Conservation (phyloP, 1,140 invertebrate species). For the Anastrepha ludens region DNA sequence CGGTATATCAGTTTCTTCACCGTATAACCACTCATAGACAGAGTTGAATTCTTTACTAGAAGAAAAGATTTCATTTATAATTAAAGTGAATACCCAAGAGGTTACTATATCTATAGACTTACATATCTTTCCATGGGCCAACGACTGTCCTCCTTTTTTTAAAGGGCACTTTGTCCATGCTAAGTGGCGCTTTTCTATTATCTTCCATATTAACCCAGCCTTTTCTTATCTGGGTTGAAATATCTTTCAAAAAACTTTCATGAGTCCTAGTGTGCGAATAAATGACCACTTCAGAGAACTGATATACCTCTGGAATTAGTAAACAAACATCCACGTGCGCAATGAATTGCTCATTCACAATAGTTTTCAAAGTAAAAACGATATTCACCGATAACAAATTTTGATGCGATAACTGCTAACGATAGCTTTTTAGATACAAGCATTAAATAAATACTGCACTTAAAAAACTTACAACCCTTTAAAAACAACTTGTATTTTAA, state of each 20-base stretch:
- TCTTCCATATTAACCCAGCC: too few relatives aligned
- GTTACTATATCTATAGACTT: slow-evolving; percentile 4
- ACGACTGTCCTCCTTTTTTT: slow-evolving; percentile 53
- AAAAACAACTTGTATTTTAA: not conserved
- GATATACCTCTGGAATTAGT: not conserved
- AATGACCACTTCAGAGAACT: too few relatives aligned
- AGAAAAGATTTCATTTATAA: not conserved
- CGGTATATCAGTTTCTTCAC: slow-evolving; percentile 32
- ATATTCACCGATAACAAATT: not conserved
- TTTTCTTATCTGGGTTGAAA: too few relatives aligned
- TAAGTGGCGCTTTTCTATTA: too few relatives aligned
- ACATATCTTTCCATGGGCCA: slow-evolving; percentile 57
- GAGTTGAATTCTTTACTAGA: slow-evolving; percentile 66
- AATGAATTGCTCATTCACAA: not conserved
- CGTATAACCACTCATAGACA: slow-evolving; percentile 65
- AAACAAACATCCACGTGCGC: slow-evolving; percentile 38
- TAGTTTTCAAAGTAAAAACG: not conserved
- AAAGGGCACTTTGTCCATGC: not conserved
- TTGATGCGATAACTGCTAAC: not conserved
- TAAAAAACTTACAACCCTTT: not conserved
- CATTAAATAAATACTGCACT: not conserved
- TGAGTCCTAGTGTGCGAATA: too few relatives aligned
- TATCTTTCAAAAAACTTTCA: too few relatives aligned
- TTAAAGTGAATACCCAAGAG: not conserved
- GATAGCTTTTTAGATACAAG: not conserved